A percentile compares a stretch with the other conserved stretches of the same genome.
phyloP scores from a whole-genome alignment of 2,888 invertebrate genomes.

The Melangyna quadrimaculata region DNA sequence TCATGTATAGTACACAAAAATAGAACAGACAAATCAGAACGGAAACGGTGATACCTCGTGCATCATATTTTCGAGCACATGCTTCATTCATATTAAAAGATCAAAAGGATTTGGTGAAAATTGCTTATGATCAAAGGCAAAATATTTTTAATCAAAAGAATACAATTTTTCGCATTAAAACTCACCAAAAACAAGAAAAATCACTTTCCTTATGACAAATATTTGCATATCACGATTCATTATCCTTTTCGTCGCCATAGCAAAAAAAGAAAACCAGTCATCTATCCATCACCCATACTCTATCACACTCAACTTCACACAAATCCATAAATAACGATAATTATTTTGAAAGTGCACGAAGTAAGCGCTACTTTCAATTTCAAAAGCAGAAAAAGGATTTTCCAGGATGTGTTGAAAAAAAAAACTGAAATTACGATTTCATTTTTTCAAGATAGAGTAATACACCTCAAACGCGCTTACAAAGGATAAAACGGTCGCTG shows the following conservation, averaged over 20 bases:
- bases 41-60: too few relatives aligned
- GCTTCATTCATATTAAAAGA: too few relatives aligned
- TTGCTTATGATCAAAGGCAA: slow-evolving; percentile 30
- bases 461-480: slow-evolving; percentile 56
- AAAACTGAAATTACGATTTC: slow-evolving; percentile 16
- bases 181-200: neutral
- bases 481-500: slow-evolving; percentile 38
- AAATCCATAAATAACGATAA: slow-evolving; percentile 65
- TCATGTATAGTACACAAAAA: neutral
- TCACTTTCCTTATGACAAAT: neutral
- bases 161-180: neutral
- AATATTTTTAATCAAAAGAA: slow-evolving; percentile 55
- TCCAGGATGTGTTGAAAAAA: slow-evolving; percentile 18
- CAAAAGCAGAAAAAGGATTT: slow-evolving; percentile 13
- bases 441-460: slow-evolving; percentile 3
- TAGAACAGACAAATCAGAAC: too few relatives aligned
- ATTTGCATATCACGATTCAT: slow-evolving; percentile 41
- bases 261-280: slow-evolving; percentile 30
- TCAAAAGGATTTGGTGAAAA: slow-evolving; percentile 15
- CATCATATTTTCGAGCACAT: neutral
- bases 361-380: slow-evolving; percentile 63
- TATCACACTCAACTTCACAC: slow-evolving; percentile 54
- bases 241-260: slow-evolving; percentile 30
- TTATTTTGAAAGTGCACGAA: slow-evolving; percentile 56
- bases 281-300: slow-evolving; percentile 10